These are phyloP conservation scores for Etheostoma perlongum DNA, from an alignment of 2,797 vertebrate species.

Conservation along the genomic window DNA sequence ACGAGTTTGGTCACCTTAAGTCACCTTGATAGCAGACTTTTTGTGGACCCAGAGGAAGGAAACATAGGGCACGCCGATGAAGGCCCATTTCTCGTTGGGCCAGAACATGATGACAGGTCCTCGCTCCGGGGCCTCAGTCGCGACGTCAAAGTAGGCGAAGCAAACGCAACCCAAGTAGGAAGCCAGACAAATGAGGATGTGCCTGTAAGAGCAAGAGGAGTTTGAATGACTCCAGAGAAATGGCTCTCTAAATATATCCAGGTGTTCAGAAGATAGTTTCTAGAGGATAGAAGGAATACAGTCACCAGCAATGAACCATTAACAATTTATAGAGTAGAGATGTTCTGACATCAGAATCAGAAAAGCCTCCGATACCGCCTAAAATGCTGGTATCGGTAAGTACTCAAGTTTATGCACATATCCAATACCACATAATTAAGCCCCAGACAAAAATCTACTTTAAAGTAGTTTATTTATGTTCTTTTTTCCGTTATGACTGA, in stretches of 20 bases:
- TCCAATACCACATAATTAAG: no score
- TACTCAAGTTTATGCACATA: no score
- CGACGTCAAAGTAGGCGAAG: conserved; percentile 97
- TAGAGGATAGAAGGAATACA: no score
- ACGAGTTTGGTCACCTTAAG: conserved; percentile 76
- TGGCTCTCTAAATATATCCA: not conserved
- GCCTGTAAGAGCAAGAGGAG: conserved; percentile 83
- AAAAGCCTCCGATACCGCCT: no score
- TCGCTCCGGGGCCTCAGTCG: conserved; percentile 95
- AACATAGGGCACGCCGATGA: conserved; percentile 96
- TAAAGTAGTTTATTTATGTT: no score
- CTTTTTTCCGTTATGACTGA: no score
- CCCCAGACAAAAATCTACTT: no score
- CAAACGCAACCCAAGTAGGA: conserved; percentile 97
- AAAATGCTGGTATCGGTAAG: no score
- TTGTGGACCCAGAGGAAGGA: conserved; percentile 92
- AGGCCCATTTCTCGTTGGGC: conserved; percentile 98
- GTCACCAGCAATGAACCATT: no score
- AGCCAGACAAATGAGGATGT: conserved; percentile 96
- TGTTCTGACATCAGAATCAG: no score
- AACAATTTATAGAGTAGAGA: no score
- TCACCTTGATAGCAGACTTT: conserved; percentile 93
- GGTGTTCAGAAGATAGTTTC: not conserved
- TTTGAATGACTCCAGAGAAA: not conserved
- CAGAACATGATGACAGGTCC: conserved; percentile 98